Conservation (phyloP, 2,797 vertebrate species). For the Pseudotriccus pelzelni region DNA sequence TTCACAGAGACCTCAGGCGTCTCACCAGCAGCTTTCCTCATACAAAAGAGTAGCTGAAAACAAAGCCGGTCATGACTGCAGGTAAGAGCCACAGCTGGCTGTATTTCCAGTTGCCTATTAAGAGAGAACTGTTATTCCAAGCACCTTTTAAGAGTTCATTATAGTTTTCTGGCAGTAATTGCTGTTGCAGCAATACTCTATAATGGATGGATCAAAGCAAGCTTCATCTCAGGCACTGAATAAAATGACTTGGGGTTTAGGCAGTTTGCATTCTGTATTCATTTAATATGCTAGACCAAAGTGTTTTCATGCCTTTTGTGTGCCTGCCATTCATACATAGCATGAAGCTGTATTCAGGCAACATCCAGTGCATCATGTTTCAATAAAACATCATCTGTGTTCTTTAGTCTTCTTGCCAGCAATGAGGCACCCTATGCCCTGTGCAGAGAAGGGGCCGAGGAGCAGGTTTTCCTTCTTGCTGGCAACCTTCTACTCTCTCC, state of each 20-base stretch:
- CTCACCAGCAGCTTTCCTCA: not conserved
- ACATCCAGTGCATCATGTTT: not conserved
- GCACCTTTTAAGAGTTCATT: slow-evolving; percentile 17
- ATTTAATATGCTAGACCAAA: not conserved
- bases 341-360: slow-evolving; percentile 2
- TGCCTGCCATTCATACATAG: slow-evolving; percentile 8
- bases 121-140: slow-evolving; percentile 19
- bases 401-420: not conserved
- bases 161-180: slow-evolving; percentile 45
- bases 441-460: not conserved
- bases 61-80: not conserved
- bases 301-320: slow-evolving; percentile 8
- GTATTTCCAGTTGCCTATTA: slow-evolving; percentile 13
- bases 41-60: slow-evolving; percentile 36
- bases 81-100: slow-evolving; percentile 40
- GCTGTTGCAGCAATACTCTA: slow-evolving; percentile 19
- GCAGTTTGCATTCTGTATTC: slow-evolving; percentile 5
- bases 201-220: slow-evolving; percentile 54
- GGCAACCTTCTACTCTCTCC: not conserved
- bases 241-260: slow-evolving; percentile 35
- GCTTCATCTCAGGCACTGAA: not conserved
- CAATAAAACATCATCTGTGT: not conserved
- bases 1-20: not conserved
- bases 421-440: not conserved
- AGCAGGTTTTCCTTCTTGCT: not conserved